These are phyloP conservation scores for Drosophila rhopaloa DNA, from an alignment of 1,140 invertebrate genomes.

Conservation along the genomic window DNA sequence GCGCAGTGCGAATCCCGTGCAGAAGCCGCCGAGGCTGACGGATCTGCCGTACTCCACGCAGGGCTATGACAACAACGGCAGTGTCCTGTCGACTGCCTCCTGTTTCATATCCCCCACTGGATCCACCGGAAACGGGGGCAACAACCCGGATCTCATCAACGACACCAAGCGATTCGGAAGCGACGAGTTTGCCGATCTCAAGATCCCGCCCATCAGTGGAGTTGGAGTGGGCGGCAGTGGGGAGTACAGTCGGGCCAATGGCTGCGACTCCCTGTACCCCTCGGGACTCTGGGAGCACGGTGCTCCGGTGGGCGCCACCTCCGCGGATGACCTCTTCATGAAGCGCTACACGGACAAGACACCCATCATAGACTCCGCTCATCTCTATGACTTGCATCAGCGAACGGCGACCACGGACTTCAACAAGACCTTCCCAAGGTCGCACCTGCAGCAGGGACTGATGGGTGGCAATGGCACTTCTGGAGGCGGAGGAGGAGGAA, in stretches of 20 bases:
- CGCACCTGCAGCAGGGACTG: conserved; percentile 52
- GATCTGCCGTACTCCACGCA: conserved; percentile 88
- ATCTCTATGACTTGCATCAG: conserved; percentile 82
- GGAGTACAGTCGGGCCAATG: conserved; percentile 89
- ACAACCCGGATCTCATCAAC: conserved; percentile 93
- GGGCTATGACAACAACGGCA: conserved; percentile 87
- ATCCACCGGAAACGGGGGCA: conserved; percentile 87
- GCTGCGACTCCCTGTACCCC: conserved; percentile 89
- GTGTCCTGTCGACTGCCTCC: conserved; percentile 86
- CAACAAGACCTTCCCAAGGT: conserved; percentile 86
- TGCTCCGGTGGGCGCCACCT: conserved; percentile 47
- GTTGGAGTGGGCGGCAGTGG: conserved; percentile 85
- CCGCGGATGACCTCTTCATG: conserved; percentile 85
- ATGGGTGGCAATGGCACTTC: background rate
- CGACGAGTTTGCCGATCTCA: conserved; percentile 84
- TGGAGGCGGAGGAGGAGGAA: conserved; percentile 20
- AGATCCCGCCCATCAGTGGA: conserved; percentile 42
- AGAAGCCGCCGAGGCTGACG: conserved; percentile 88
- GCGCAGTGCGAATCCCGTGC: conserved; percentile 88
- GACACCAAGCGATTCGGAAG: conserved; percentile 88
- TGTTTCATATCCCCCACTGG: conserved; percentile 89
- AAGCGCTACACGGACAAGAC: conserved; percentile 90
- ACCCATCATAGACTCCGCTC: conserved; percentile 88
- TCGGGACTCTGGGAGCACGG: conserved; percentile 88
- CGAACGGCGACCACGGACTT: conserved; percentile 82